Evolutionary conservation across 2,888 invertebrate species (phyloP).

Genomic region (Drosophila testacea): DNA sequence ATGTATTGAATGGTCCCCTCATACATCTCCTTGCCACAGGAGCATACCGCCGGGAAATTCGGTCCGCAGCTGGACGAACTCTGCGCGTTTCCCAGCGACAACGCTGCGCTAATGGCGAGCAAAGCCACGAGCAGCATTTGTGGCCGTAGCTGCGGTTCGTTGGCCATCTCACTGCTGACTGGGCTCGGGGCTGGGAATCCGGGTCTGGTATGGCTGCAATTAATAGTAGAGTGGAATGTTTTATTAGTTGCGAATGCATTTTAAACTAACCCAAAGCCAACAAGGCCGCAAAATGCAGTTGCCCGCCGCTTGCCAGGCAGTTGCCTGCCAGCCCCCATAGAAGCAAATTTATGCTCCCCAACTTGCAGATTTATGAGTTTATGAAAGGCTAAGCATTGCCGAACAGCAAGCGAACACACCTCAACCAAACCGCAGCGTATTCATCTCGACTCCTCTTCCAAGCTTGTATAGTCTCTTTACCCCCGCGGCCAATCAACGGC

Average conservation of each 20-base stretch:
- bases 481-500: slow-evolving; percentile 64
- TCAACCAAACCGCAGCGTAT: slow-evolving; percentile 25
- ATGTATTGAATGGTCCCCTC: slow-evolving; percentile 86
- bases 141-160: slow-evolving; percentile 48
- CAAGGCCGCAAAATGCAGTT: slow-evolving; percentile 31
- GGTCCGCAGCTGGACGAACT: slow-evolving; percentile 84
- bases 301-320: slow-evolving; percentile 13
- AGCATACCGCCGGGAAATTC: slow-evolving; percentile 86
- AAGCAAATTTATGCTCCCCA: slow-evolving; percentile 67
- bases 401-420: slow-evolving; percentile 29
- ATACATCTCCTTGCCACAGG: slow-evolving; percentile 87
- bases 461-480: slow-evolving; percentile 16
- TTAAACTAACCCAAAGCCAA: slow-evolving; percentile 51
- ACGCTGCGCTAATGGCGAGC: slow-evolving; percentile 51
- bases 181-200: neutral
- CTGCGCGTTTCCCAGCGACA: slow-evolving; percentile 44
- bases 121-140: slow-evolving; percentile 51
- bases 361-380: slow-evolving; percentile 72
- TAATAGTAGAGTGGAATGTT: slow-evolving; percentile 52
- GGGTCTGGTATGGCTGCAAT: slow-evolving; percentile 54
- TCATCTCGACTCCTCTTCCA: slow-evolving; percentile 10
- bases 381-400: slow-evolving; percentile 51
- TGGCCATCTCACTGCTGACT: slow-evolving; percentile 43
- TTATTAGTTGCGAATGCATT: slow-evolving; percentile 67
- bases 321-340: slow-evolving; percentile 8